A percentile compares a stretch with the other conserved stretches of the same genome.
These are phyloP conservation scores for Phalera bucephala DNA, from an alignment of 2,888 invertebrate species.

Conservation along the genomic window DNA sequence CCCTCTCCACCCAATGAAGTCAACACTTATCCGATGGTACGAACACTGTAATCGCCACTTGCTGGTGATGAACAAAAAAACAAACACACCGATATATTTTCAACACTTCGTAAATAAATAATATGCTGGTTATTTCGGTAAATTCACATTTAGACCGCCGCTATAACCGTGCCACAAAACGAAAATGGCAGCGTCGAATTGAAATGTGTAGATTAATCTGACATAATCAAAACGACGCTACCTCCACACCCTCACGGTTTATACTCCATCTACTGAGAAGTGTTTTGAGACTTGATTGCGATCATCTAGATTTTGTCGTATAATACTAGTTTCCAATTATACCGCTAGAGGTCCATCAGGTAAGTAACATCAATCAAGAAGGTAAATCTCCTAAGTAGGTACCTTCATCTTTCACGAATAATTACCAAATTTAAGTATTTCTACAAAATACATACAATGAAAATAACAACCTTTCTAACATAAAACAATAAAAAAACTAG, in stretches of 20 bases:
- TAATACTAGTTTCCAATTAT: constrained; percentile 22
- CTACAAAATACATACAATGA: no score
- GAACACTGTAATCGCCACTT: constrained; percentile 45
- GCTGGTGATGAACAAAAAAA: constrained; percentile 39
- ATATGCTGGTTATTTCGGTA: constrained; percentile 44
- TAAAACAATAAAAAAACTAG: no score
- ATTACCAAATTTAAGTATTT: no score
- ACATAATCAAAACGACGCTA: constrained; percentile 23
- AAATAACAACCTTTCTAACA: no score
- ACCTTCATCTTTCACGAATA: no score
- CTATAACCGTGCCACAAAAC: constrained; percentile 77
- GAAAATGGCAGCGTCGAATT: constrained; percentile 80
- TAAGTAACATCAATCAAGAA: no score
- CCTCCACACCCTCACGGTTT: constrained; percentile 27
- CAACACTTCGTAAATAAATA: constrained; percentile 49
- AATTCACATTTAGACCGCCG: constrained; percentile 65
- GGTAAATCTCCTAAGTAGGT: no score
- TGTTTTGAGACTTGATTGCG: constrained; percentile 2
- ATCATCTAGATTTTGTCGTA: constrained; percentile 25
- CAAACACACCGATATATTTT: constrained; percentile 46
- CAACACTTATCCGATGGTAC: constrained; percentile 55
- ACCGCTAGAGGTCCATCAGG: constrained; percentile 11
- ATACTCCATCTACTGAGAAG: constrained; percentile 1
- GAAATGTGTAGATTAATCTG: constrained; percentile 42
- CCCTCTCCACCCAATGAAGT: constrained; percentile 73